A percentile compares a stretch with the other conserved stretches of the same genome.
phyloP scores from a whole-genome alignment of 2,888 invertebrate genomes.

The Pyrocoelia pectoralis region DNA sequence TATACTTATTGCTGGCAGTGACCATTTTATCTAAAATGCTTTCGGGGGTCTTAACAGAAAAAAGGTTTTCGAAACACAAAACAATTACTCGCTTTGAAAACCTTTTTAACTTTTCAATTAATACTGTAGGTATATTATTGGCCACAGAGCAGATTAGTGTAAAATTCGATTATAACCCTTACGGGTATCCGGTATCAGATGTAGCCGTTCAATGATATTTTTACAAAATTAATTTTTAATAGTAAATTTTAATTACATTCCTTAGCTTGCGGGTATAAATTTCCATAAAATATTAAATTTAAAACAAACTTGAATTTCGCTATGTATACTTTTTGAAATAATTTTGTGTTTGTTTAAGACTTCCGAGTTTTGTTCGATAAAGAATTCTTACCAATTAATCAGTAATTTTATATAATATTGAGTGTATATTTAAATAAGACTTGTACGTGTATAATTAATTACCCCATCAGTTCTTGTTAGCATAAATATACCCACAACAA shows the following conservation, averaged over 20 bases:
- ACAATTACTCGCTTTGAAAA: background rate
- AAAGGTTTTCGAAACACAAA: background rate
- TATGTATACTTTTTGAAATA: background rate
- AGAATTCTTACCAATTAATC: background rate
- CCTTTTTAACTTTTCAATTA: background rate
- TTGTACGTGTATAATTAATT: too few species aligned
- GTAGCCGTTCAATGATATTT: background rate
- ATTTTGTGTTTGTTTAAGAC: background rate
- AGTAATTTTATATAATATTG: background rate
- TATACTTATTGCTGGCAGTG: background rate
- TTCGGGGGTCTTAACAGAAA: background rate
- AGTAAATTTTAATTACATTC: background rate
- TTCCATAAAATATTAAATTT: slow-evolving; percentile 9
- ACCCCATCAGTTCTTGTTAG: too few species aligned
- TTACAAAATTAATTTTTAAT: slow-evolving; percentile 1
- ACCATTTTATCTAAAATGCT: background rate
- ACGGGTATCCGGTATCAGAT: background rate
- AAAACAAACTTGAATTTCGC: background rate
- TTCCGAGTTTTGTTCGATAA: background rate
- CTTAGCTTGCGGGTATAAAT: background rate
- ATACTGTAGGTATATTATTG: background rate
- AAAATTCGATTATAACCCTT: background rate
- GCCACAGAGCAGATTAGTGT: background rate
- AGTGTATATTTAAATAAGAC: background rate
- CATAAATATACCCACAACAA: too few species aligned